Conservation (phyloP, 2,797 vertebrate genomes). For the Pteronotus mesoamericanus region DNA sequence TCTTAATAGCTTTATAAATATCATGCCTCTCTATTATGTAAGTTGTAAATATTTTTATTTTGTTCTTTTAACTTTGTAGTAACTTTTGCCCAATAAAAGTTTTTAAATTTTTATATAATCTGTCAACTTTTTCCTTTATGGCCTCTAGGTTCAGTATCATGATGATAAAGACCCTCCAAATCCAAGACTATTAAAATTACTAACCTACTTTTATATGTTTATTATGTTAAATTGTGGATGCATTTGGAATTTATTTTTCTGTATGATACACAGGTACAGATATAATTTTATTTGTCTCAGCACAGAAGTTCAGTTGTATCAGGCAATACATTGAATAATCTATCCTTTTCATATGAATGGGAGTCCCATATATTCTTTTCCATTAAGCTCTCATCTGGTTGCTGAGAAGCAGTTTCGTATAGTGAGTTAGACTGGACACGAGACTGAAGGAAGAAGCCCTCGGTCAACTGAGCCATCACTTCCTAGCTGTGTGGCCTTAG, state of each 20-base stretch:
- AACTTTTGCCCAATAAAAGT: background rate
- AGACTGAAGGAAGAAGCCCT: background rate
- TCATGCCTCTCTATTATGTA: background rate
- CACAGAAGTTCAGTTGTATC: background rate
- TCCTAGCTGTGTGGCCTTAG: background rate
- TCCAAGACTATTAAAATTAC: conserved; percentile 36
- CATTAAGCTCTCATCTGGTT: background rate
- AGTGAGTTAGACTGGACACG: background rate
- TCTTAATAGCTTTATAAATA: background rate
- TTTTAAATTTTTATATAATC: background rate
- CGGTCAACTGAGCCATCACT: background rate
- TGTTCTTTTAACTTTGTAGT: conserved; percentile 24
- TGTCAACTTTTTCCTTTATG: background rate
- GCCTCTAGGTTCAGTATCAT: background rate
- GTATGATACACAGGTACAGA: background rate
- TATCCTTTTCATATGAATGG: background rate
- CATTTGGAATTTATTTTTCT: background rate
- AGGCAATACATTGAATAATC: background rate
- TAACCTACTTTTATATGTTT: background rate
- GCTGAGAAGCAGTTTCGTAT: background rate
- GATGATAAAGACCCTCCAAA: conserved; percentile 28
- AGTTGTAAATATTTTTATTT: background rate
- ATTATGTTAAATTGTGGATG: background rate
- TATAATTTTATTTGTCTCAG: conserved; percentile 18
- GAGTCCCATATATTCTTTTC: background rate